These are phyloP conservation scores for Phlogophora meticulosa DNA, from an alignment of 2,888 invertebrate species.

Conservation along the genomic window DNA sequence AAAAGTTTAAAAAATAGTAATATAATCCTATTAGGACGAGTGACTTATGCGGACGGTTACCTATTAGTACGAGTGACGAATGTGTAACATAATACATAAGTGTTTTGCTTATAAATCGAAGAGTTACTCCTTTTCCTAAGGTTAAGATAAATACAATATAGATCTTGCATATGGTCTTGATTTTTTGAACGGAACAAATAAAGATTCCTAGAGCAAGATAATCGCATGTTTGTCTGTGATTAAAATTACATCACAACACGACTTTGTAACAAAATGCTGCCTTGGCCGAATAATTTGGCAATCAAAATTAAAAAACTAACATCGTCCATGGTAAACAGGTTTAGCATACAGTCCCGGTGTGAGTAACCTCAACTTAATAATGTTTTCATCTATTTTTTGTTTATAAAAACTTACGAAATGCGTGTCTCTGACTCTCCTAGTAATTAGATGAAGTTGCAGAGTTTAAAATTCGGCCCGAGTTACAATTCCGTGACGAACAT, in stretches of 20 bases:
- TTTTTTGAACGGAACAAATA: neutral
- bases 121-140: too few relatives aligned
- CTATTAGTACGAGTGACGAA: too few relatives aligned
- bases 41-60: too few relatives aligned
- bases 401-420: neutral
- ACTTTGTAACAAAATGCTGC: slow-evolving; percentile 28
- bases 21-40: too few relatives aligned
- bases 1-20: too few relatives aligned
- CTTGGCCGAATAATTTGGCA: slow-evolving; percentile 61
- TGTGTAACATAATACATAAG: too few relatives aligned
- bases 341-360: slow-evolving; percentile 33
- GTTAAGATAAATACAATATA: too few relatives aligned
- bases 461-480: neutral
- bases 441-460: neutral
- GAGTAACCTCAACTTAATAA: slow-evolving; percentile 18
- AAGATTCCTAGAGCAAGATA: neutral
- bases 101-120: too few relatives aligned
- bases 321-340: slow-evolving; percentile 49
- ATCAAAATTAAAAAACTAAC: slow-evolving; percentile 42
- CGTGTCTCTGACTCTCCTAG: neutral
- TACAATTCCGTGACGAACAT: too few relatives aligned
- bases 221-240: slow-evolving; percentile 6
- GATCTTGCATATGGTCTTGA: too few relatives aligned
- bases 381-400: neutral
- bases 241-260: slow-evolving; percentile 24